Evolutionary conservation across 2,113 vertebrate species (phyloP).

Genomic region (Bungarus multicinctus): DNA sequence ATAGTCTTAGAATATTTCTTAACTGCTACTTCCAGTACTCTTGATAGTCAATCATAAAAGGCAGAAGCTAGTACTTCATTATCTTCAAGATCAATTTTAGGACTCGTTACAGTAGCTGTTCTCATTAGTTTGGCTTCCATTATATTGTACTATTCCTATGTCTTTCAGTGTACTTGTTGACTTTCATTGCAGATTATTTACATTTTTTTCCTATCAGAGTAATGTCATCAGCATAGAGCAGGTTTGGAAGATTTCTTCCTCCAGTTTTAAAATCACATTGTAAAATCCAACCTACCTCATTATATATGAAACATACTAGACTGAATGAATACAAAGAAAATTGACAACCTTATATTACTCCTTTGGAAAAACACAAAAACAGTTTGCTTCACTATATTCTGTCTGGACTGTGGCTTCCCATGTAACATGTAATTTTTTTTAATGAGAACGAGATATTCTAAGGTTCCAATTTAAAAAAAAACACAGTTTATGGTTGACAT

Average conservation of each 20-base stretch:
- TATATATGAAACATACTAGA: neutral
- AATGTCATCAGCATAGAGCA: neutral
- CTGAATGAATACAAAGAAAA: neutral
- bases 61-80: neutral
- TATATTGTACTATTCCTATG: neutral
- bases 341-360: neutral
- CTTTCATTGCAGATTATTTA: neutral
- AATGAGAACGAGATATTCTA: neutral
- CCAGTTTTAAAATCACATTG: neutral
- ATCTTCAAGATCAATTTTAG: neutral
- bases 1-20: neutral
- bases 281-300: neutral
- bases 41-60: neutral
- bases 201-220: neutral
- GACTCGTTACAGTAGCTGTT: neutral
- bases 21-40: neutral
- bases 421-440: neutral
- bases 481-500: neutral
- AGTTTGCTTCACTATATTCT: neutral
- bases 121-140: neutral
- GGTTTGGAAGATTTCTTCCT: neutral
- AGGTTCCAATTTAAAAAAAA: neutral
- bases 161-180: neutral
- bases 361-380: neutral
- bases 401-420: neutral